Conservation (phyloP, 2,888 invertebrate genomes). For the Ennomos erosarius region DNA sequence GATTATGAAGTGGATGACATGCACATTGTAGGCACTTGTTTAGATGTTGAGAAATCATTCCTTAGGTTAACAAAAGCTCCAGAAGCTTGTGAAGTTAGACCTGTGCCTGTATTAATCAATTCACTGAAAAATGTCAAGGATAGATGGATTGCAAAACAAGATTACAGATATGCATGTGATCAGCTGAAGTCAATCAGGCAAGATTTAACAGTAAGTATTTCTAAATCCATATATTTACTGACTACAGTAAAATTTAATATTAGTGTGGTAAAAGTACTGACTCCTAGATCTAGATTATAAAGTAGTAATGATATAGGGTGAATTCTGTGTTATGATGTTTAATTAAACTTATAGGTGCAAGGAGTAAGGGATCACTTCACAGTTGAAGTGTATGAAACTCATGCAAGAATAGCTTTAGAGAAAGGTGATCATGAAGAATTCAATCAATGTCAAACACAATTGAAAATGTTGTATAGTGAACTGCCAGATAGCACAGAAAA, state of each 20-base stretch:
- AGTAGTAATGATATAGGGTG: too few relatives aligned
- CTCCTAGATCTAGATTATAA: too few relatives aligned
- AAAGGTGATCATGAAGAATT: conserved; percentile 99
- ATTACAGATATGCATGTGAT: conserved; percentile 99
- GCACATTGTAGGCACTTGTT: conserved; percentile 97
- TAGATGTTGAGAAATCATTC: conserved; percentile 97
- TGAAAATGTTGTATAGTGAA: conserved; percentile 96
- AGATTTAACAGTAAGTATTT: conserved; percentile 95
- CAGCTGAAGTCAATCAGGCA: conserved; percentile 99
- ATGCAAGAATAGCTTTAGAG: conserved; percentile 98
- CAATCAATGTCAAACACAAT: conserved; percentile 99
- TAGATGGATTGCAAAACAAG: conserved; percentile 95
- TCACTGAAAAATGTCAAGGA: conserved; percentile 96
- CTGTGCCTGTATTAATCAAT: conserved; percentile 92
- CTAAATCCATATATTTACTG: too few relatives aligned
- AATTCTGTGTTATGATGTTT: conserved; percentile 1
- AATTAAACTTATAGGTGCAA: conserved; percentile 90
- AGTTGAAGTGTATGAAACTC: conserved; percentile 99
- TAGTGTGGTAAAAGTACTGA: too few relatives aligned
- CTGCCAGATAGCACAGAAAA: conserved; percentile 88
- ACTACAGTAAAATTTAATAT: too few relatives aligned
- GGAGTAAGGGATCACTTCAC: conserved; percentile 97
- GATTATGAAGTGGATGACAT: conserved; percentile 94
- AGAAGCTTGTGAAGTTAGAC: conserved; percentile 95
- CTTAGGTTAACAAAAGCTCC: conserved; percentile 98